These are phyloP conservation scores for Drosophila picticornis DNA, from an alignment of 2,888 invertebrate genomes.

Conservation along the genomic window DNA sequence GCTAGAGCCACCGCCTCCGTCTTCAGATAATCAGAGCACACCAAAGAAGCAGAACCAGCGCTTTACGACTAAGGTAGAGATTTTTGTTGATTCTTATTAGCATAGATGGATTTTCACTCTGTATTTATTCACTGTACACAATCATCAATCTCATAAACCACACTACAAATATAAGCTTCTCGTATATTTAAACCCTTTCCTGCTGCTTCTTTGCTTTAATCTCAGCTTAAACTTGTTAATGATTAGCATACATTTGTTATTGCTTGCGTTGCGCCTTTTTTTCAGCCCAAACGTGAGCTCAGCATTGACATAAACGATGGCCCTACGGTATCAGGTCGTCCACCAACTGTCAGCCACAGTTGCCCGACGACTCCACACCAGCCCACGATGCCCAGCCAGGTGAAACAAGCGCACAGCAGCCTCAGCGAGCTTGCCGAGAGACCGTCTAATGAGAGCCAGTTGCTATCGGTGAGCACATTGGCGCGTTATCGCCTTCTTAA, in stretches of 20 bases:
- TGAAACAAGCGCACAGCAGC: slow-evolving; percentile 44
- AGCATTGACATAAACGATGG: slow-evolving; percentile 64
- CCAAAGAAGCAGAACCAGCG: slow-evolving; percentile 77
- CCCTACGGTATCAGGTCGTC: slow-evolving; percentile 27
- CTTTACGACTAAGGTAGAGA: slow-evolving; percentile 84
- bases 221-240: background rate
- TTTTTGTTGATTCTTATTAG: slow-evolving; percentile 83
- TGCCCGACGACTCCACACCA: slow-evolving; percentile 73
- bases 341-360: slow-evolving; percentile 57
- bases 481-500: slow-evolving; percentile 80
- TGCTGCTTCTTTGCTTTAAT: slow-evolving; percentile 1
- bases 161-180: slow-evolving; percentile 57
- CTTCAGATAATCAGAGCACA: slow-evolving; percentile 80
- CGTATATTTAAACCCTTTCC: slow-evolving; percentile 12
- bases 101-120: slow-evolving; percentile 24
- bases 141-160: slow-evolving; percentile 13
- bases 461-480: slow-evolving; percentile 67
- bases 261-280: slow-evolving; percentile 51
- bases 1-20: slow-evolving; percentile 66
- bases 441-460: slow-evolving; percentile 49
- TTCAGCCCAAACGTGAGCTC: slow-evolving; percentile 56
- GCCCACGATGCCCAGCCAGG: slow-evolving; percentile 13
- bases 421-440: slow-evolving; percentile 59
- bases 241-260: slow-evolving; percentile 36
- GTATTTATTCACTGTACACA: slow-evolving; percentile 43